Base-by-base conservation (phyloP, 2,888 invertebrate species). In the Pseudococcus longispinus region DNA sequence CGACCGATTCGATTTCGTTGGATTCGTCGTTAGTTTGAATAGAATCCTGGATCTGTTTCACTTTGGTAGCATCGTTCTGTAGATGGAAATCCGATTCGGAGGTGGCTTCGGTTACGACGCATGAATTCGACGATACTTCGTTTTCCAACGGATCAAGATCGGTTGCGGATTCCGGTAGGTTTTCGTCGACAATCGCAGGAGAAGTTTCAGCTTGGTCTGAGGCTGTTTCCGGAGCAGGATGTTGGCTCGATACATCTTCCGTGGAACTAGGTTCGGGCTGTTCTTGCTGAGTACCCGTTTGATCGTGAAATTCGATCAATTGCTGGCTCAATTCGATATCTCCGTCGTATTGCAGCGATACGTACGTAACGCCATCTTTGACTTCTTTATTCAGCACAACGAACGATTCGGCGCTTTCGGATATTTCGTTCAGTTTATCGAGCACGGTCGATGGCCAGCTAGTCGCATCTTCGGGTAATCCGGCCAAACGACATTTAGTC, bases 401-500 rank as follows among this genome's bases (percentile, higher is more conserved):
- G 29, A 85, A 86, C n/a, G 80, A 18, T 6, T 51, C 46, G 5
- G 0, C 23, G 11, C 4, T 23, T 51, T 80, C 77, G 18, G 32
- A 51, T 11, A 77, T 13, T 13, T 86, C 86, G 4, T 80, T 77
- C 18, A 86, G 51, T 46, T 86, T 86, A 1, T 23, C 86, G 18
- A 80, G 18, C 26, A 86, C 86, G 0, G 32, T 18, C 3, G 42
- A 37, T 8, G 51, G 26, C 20, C 15, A 65, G 5, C 32, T 23
- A 23, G 60, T 23, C 20, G 60, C n/a, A 9, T 77, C 80, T n/a
- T 70, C 80, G 26, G 70, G 42, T 18, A 86, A 6, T 18, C 32
- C 86, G 88, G 92, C 92, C 2, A 95, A 90, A 0, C 93, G 92
- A 89, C 94, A 95, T 89, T 93, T 92, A 88, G 93, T 92, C 0